Base-by-base conservation (phyloP, 2,888 invertebrate species). In the Ectemnius lituratus region DNA sequence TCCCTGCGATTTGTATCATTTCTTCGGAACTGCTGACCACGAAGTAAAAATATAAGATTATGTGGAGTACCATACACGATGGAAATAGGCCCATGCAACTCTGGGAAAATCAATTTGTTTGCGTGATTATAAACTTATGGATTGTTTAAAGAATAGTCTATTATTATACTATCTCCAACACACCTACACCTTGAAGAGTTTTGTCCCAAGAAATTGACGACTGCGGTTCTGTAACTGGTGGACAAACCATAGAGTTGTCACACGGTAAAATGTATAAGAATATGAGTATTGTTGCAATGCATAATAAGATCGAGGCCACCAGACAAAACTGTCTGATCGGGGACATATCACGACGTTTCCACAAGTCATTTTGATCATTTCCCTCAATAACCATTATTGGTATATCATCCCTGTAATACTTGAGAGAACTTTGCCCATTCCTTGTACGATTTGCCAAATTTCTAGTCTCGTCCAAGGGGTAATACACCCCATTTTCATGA, bases 211-310 rank as follows among this genome's bases (percentile, higher is more conserved):
- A 88, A 61, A 90, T 76, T 8, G 85, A 85, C 5, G 88, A 85
- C 59, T 84, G 85, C 46, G 83, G 79, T 65, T 86, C 83, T 20
- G 84, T 68, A 8, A 83, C 65, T 20, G 87, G 79, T 20, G 94
- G 93, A 82, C 96, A 96, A 65, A 94, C 93, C 16, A 94, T 93
- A 5, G 93, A 93, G 85, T 95, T 94, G 3, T 94, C 93, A 85
- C 96, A 97, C 0, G 96, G 96, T 82, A 95, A 91, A 14, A 94
- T 93, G 94, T 95, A 96, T 5, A 95, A 91, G 87, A 96, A 97
- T 85, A 95, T 93, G 57, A 96, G 91, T 62, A 95, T 94, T 6
- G 95, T 95, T 72, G 94, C 91, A 75, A 95, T 90, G 87, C 95
- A 97, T 64, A 95, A 89, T 59, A 95, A 88, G 78, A 96, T 93